These are phyloP conservation scores for Eunapius fragilis DNA, from an alignment of 37 sponge, comb jelly and placozoan genomes.

Conservation along the genomic window DNA sequence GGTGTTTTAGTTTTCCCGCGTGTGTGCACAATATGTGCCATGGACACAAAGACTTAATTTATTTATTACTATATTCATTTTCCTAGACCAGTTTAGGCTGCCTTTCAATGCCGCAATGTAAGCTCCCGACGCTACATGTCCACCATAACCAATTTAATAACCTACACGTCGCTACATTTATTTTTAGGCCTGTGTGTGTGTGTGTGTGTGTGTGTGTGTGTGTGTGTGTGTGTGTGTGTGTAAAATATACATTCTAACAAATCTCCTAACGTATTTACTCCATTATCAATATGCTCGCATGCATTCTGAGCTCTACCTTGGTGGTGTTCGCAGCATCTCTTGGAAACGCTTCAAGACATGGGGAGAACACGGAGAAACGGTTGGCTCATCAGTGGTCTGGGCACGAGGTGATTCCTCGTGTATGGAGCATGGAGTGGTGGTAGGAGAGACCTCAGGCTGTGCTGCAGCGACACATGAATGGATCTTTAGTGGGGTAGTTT, in stretches of 20 bases:
- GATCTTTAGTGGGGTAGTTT: not conserved
- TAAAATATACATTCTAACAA: too few species aligned
- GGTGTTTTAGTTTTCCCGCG: not conserved
- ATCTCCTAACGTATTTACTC: too few species aligned
- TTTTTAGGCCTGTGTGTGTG: too few species aligned
- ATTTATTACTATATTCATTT: too few species aligned
- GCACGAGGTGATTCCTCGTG: not conserved
- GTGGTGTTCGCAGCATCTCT: not conserved
- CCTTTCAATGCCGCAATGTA: too few species aligned
- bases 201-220: too few species aligned
- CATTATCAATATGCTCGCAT: not conserved
- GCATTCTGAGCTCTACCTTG: not conserved
- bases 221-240: too few species aligned
- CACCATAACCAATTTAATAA: too few species aligned
- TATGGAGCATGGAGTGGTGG: not conserved
- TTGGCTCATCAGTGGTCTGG: not conserved
- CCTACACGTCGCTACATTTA: too few species aligned
- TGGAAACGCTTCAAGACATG: not conserved
- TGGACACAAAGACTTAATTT: not conserved
- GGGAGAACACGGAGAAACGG: not conserved
- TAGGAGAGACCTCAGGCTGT: not conserved
- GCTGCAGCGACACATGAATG: not conserved
- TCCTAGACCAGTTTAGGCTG: too few species aligned
- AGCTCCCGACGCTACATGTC: too few species aligned
- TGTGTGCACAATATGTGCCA: not conserved